Percentiles rank a stretch among this genome's conserved stretches.
Conservation (phyloP, 1,140 invertebrate genomes). For the Hyposmocoma kahamanoa region DNA sequence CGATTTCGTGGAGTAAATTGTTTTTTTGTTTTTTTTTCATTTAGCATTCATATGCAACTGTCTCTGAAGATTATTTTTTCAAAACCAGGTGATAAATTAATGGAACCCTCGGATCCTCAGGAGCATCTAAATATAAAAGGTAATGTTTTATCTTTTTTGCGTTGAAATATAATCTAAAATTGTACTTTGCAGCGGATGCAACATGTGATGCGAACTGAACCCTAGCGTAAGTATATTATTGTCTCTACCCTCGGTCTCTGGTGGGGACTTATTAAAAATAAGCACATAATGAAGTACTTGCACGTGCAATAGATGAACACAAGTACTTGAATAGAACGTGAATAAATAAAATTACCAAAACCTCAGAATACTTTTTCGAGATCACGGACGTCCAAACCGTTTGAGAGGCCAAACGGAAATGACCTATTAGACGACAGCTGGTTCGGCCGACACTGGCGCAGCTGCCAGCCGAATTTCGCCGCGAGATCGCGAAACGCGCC, state of each 20-base stretch:
- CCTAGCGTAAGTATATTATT: too few species aligned
- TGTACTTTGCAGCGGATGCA: neutral
- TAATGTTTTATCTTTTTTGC: neutral
- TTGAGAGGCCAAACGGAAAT: constrained; percentile 46
- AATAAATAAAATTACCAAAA: too few species aligned
- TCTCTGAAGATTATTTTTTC: constrained; percentile 33
- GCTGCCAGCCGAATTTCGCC: constrained; percentile 62
- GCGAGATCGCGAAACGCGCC: constrained; percentile 62
- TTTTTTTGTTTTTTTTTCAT: constrained; percentile 2
- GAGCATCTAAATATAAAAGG: constrained; percentile 38
- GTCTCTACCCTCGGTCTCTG: too few species aligned
- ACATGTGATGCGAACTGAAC: neutral
- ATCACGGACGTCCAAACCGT: constrained; percentile 10
- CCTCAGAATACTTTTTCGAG: neutral
- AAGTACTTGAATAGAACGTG: too few species aligned
- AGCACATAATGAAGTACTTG: too few species aligned
- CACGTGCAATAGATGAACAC: too few species aligned
- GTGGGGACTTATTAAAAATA: too few species aligned
- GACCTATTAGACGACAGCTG: constrained; percentile 63
- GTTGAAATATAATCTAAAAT: neutral
- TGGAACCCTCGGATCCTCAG: constrained; percentile 26
- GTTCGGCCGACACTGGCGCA: constrained; percentile 34
- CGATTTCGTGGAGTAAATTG: constrained; percentile 3
- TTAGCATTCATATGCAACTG: constrained; percentile 12
- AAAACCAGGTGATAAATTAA: constrained; percentile 48